Base-by-base conservation (phyloP, 2,888 invertebrate genomes). In the Lasioglossum malachurum region DNA sequence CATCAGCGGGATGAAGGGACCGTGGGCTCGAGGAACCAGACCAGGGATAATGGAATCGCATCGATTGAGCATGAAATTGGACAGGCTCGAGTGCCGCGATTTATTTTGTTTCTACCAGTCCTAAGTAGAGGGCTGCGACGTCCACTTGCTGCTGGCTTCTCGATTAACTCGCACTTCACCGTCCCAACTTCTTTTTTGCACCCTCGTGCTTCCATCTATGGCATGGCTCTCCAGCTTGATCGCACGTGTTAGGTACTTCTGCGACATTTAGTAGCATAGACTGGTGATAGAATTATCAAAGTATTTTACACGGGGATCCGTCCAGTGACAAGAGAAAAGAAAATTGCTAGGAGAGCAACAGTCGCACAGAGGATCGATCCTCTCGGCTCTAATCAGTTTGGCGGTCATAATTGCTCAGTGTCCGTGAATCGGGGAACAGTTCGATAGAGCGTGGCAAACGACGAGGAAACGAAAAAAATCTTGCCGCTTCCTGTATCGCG, bases 1-100 rank as follows among this genome's bases (percentile, higher is more conserved):
- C 85, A 84, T 88, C 89, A 69, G 69, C n/a, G 82, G 35, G 23
- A 72, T 46, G 53, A 71, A 53, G 31, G 14, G 69, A 57, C 10
- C 19, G 16, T 31, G 49, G 73, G n/a, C 31, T 57, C n/a, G 71
- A 41, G 57, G 44, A 83, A 74, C 41, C 69, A 69, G 57, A 49
- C 38, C 67, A 38, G 57, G 64, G 64, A 77, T 80, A 84, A 86
- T 85, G 64, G 71, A 85, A 86, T 86, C 35, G 67, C 67, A 44
- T 76, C 81, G 83, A 84, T 83, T 27, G 78, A 72, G 75, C 84
- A 69, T 75, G 46, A 79, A 85, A 84, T 85, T 75, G 75, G 72
- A 19, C 71, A 35, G 75, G 71, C 60, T 23, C 8, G 60, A 46
- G 71, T 41, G 53, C 60, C 27, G 78, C 67, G 49, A 78, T 78